Percentiles rank a stretch among this genome's conserved stretches.
These are phyloP conservation scores for Adrianichthys oophorus DNA, from an alignment of 2,797 vertebrate species.

Conservation along the genomic window DNA sequence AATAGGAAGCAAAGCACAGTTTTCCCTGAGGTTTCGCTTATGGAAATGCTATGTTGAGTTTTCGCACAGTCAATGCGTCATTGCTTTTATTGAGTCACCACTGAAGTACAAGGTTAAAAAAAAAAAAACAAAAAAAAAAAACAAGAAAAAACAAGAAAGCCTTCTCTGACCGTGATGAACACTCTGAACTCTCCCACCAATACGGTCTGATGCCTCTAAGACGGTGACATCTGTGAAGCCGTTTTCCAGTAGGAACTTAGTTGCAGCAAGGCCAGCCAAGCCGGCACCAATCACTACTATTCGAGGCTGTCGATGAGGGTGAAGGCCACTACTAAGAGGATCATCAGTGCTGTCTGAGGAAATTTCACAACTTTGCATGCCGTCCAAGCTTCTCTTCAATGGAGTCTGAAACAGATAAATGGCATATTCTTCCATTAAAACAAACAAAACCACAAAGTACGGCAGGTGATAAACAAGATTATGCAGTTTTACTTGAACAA, in stretches of 20 bases:
- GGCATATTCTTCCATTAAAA: conserved; percentile 16
- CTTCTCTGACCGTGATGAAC: conserved; percentile 86
- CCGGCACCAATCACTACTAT: conserved; percentile 97
- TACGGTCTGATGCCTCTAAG: conserved; percentile 92
- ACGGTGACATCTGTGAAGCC: conserved; percentile 96
- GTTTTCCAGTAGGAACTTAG: conserved; percentile 89
- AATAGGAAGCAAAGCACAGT: too few species aligned
- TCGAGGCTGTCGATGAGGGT: conserved; percentile 93
- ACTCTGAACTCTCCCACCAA: conserved; percentile 95
- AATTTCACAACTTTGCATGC: conserved; percentile 99
- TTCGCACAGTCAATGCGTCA: neutral
- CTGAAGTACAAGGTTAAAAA: neutral
- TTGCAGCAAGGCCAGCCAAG: conserved; percentile 93
- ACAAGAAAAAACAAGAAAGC: neutral
- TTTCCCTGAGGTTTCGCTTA: too few species aligned
- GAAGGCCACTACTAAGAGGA: conserved; percentile 94
- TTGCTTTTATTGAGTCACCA: too few species aligned
- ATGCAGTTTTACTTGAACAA: too few species aligned
- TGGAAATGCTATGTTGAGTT: neutral
- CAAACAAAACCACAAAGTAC: neutral
- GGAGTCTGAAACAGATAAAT: conserved; percentile 76
- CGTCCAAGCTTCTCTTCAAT: conserved; percentile 95
- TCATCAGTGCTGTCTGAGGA: conserved; percentile 99
- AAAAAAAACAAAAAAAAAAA: neutral
- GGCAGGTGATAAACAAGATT: neutral